Evolutionary conservation across 1,140 invertebrate genomes (phyloP).

Genomic region (Monochamus saltuarius): DNA sequence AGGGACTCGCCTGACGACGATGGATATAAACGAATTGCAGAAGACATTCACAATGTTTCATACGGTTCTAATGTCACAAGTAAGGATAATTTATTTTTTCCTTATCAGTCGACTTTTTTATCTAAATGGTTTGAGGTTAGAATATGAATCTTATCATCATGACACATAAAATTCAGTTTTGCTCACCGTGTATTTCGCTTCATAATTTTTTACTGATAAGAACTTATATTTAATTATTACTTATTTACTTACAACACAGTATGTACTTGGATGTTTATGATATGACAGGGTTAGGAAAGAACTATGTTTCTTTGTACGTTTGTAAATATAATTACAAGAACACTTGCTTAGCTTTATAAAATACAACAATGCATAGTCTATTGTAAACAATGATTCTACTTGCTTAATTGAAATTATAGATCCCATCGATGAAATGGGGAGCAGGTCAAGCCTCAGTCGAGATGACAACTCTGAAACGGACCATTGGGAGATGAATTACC

Average conservation of each 20-base stretch:
- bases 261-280: too few species aligned
- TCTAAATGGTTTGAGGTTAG: background rate
- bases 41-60: slow-evolving; percentile 58
- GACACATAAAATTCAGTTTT: background rate
- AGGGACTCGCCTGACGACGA: slow-evolving; percentile 56
- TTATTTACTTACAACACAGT: too few species aligned
- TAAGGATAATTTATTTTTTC: slow-evolving; percentile 41
- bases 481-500: slow-evolving; percentile 88
- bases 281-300: background rate
- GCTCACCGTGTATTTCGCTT: too few species aligned
- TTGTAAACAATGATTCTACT: background rate
- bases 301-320: slow-evolving; percentile 14
- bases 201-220: too few species aligned
- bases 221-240: too few species aligned
- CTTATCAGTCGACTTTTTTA: background rate
- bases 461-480: slow-evolving; percentile 44
- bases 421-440: slow-evolving; percentile 51
- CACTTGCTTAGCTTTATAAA: too few species aligned
- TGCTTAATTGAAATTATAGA: slow-evolving; percentile 23
- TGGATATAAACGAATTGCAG: slow-evolving; percentile 60
- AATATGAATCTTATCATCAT: background rate
- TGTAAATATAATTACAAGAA: slow-evolving; percentile 1
- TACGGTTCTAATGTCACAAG: slow-evolving; percentile 59
- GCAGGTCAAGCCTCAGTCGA: slow-evolving; percentile 48
- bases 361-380: background rate